Evolutionary conservation across 2,888 invertebrate genomes (phyloP), one percentile per base, ranked within the genome.

Genomic region (Oscheius sp.): DNA sequence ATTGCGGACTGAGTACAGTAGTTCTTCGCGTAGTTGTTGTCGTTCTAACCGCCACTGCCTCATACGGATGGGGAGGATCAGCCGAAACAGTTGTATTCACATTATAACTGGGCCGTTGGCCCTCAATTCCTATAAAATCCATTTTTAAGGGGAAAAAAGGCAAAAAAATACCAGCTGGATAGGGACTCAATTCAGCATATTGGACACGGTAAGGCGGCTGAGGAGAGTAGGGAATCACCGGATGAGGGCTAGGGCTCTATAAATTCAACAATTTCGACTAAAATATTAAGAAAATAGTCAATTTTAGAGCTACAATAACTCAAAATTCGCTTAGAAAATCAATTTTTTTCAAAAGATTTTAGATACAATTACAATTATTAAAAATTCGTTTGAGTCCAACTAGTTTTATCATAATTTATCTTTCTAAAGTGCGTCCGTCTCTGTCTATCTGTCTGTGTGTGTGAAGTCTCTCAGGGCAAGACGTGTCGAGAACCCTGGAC

Each of bases 21-120:
- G 66, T 66, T 55, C 66, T n/a, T 29, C 66, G 55, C 31, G 66
- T 66, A 15, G 66, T 66, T 1, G 66, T 66, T 17, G 66, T 66
- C n/a, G 66, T 66, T 12, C 66, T 37, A 17, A 66, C 66, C n/a
- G 66, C 50, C 4, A 66, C 27, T 4, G 66, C 66, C 25, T 66
- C 66, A 20, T 48, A 42, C 17, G 55, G 39, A 3, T 53, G 34
- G 10, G 53, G n/a, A 2, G 58, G 31, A n/a, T 61, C 61, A 3
- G n/a, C 29, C 1, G 25, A 33, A 17, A 15, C 27, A 46, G 23
- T 33, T 23, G 23, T 45, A 20, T 57, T 57, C n/a, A 29, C 15
- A 48, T 48, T 20, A 23, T 48, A 48, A 25, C 48, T 48, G 23
- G 23, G n/a, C 25, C 48, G 48, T 25, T 6, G 17, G 17, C 27